Conservation (phyloP, 2,888 invertebrate genomes). For the Hirtodrosophila duncani region DNA sequence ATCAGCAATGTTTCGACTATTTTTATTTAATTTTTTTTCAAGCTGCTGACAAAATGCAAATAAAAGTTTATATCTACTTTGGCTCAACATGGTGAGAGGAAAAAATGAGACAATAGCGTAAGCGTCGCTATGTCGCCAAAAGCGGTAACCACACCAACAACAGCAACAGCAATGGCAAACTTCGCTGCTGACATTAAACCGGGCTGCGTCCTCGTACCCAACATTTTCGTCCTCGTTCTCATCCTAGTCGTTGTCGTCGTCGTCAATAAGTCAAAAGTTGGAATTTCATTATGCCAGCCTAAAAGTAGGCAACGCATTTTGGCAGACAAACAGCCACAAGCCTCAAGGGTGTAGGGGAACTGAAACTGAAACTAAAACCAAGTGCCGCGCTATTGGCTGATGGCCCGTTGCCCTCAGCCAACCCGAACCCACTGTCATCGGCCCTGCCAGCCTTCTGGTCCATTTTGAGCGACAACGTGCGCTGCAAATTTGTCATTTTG, state of each 20-base stretch:
- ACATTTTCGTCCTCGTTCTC: slow-evolving; percentile 13
- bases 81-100: background rate
- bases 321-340: slow-evolving; percentile 53
- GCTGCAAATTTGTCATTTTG: slow-evolving; percentile 74
- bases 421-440: slow-evolving; percentile 3
- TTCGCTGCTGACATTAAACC: background rate
- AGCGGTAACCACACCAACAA: slow-evolving; percentile 37
- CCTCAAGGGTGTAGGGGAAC: slow-evolving; percentile 2
- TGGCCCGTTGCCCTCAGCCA: slow-evolving; percentile 16
- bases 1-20: no score
- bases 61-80: slow-evolving; percentile 7
- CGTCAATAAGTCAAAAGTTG: slow-evolving; percentile 76
- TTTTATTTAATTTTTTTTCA: background rate
- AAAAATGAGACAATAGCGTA: slow-evolving; percentile 24
- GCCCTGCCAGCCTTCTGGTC: slow-evolving; percentile 19
- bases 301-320: slow-evolving; percentile 72
- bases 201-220: slow-evolving; percentile 3
- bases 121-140: slow-evolving; percentile 49
- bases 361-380: slow-evolving; percentile 58
- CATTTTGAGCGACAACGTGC: slow-evolving; percentile 50
- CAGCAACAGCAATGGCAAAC: slow-evolving; percentile 12
- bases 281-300: slow-evolving; percentile 74
- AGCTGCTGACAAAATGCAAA: slow-evolving; percentile 1
- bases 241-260: slow-evolving; percentile 33
- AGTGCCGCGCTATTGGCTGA: slow-evolving; percentile 53